These are phyloP conservation scores for Chydorus sphaericus DNA, from an alignment of 2,888 invertebrate genomes.

Conservation along the genomic window DNA sequence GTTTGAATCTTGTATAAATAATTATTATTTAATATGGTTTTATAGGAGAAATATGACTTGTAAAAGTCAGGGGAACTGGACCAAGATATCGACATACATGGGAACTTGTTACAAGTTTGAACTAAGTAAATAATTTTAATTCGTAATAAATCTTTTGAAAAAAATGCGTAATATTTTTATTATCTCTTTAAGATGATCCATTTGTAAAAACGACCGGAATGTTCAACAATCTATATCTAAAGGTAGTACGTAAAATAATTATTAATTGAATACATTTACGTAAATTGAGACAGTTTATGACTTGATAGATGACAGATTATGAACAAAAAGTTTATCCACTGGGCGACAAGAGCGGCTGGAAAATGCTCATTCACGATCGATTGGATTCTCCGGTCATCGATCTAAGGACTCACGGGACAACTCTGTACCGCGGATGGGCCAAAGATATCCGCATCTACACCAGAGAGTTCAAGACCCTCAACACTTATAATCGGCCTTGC, in stretches of 20 bases:
- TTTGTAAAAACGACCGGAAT: slow-evolving; percentile 17
- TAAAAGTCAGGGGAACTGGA: slow-evolving; percentile 18
- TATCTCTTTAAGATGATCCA: background rate
- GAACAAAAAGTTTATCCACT: slow-evolving; percentile 16
- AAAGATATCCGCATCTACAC: slow-evolving; percentile 20
- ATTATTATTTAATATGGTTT: slow-evolving; percentile 18
- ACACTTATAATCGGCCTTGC: slow-evolving; percentile 18
- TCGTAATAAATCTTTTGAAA: background rate
- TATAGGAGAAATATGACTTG: slow-evolving; percentile 19
- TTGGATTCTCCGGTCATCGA: slow-evolving; percentile 19
- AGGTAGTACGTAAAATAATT: slow-evolving; percentile 13
- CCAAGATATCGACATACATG: slow-evolving; percentile 18
- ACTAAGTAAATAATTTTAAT: slow-evolving; percentile 15
- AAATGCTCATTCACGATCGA: slow-evolving; percentile 20
- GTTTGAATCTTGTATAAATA: background rate
- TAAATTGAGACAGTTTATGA: background rate
- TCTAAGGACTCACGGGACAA: slow-evolving; percentile 20
- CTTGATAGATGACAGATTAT: slow-evolving; percentile 14
- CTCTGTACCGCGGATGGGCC: slow-evolving; percentile 19
- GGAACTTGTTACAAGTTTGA: slow-evolving; percentile 20
- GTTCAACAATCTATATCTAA: slow-evolving; percentile 21
- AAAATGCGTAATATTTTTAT: background rate
- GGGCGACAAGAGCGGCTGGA: slow-evolving; percentile 19
- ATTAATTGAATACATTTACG: background rate
- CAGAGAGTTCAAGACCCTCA: slow-evolving; percentile 19